Evolutionary conservation across 2,797 vertebrate species (phyloP).

Genomic region (Lithobates pipiens): DNA sequence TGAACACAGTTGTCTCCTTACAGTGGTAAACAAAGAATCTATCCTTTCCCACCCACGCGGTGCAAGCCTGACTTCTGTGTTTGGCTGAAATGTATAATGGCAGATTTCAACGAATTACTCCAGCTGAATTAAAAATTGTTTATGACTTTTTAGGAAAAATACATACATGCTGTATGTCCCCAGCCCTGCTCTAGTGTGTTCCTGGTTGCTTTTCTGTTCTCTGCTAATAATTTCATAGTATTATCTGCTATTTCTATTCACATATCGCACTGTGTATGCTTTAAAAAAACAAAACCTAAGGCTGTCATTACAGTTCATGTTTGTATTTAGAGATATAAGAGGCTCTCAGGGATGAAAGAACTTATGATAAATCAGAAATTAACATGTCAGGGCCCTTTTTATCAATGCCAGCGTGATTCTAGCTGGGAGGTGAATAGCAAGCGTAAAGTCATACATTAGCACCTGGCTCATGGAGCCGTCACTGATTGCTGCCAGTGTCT

Average conservation of each 20-base stretch:
- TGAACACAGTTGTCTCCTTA: no score
- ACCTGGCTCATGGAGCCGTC: conserved; percentile 27
- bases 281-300: background rate
- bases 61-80: no score
- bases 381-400: conserved; percentile 33
- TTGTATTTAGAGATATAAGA: conserved; percentile 46
- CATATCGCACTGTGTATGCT: background rate
- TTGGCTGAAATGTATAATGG: no score
- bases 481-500: conserved; percentile 15
- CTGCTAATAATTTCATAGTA: background rate
- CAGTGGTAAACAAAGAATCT: no score
- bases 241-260: background rate
- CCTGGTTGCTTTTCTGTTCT: background rate
- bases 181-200: background rate
- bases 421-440: conserved; percentile 41
- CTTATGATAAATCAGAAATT: conserved; percentile 50
- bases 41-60: no score
- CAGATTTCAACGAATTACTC: no score
- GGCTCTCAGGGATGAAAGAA: conserved; percentile 26
- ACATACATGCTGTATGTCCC: no score
- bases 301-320: conserved; percentile 38
- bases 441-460: conserved; percentile 50
- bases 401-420: conserved; percentile 25
- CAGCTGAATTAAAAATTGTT: no score
- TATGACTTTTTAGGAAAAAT: no score